These are phyloP conservation scores for Lycocerus yunnanus DNA, from an alignment of 2,888 invertebrate genomes.

Conservation along the genomic window DNA sequence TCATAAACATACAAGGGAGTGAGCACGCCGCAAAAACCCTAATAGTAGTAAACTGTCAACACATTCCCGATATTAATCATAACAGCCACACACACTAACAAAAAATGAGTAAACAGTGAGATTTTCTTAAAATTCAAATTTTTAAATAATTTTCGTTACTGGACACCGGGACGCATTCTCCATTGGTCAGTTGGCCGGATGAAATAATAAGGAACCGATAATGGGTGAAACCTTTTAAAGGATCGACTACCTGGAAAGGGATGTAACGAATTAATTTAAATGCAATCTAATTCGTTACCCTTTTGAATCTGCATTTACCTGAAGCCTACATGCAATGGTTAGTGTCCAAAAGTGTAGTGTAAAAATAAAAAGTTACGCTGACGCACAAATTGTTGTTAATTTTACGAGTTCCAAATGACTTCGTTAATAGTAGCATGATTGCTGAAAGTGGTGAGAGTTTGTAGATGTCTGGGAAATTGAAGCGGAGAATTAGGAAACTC, in stretches of 20 bases:
- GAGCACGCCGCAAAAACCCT: conserved; percentile 57
- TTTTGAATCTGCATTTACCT: background rate
- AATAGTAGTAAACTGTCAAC: conserved; percentile 57
- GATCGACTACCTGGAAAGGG: conserved; percentile 50
- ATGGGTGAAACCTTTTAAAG: conserved; percentile 35
- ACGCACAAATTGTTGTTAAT: background rate
- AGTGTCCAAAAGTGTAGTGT: too few species aligned
- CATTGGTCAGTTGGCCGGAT: background rate
- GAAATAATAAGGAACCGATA: background rate
- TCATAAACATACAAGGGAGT: conserved; percentile 52
- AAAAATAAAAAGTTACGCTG: background rate
- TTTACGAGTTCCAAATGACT: background rate
- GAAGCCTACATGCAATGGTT: too few species aligned
- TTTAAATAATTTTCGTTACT: background rate
- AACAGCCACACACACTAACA: conserved; percentile 30
- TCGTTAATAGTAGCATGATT: background rate
- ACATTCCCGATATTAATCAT: conserved; percentile 58
- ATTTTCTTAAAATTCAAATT: conserved; percentile 3
- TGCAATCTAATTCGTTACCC: conserved; percentile 31
- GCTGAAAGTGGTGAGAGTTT: conserved; percentile 25
- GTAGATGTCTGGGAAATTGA: conserved; percentile 40
- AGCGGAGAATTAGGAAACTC: conserved; percentile 44
- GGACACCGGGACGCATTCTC: background rate
- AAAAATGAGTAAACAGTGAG: conserved; percentile 14
- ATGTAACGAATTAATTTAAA: conserved; percentile 42